These are phyloP conservation scores for Saccostrea echinata DNA, from an alignment of 1,140 invertebrate species.

Conservation along the genomic window DNA sequence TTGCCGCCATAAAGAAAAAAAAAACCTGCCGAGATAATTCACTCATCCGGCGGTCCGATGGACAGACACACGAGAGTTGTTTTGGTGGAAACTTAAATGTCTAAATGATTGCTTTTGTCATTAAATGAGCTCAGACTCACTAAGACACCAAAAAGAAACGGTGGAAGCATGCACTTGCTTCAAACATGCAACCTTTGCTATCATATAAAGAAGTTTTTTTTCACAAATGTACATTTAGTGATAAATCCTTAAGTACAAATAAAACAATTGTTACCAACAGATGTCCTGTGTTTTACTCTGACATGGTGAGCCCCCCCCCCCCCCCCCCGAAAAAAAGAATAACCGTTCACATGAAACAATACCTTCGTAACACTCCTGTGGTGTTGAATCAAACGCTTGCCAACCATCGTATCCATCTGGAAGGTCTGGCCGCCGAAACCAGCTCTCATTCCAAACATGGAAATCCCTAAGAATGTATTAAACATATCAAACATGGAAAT, in stretches of 20 bases:
- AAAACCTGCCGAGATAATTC: background rate
- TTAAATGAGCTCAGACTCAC: background rate
- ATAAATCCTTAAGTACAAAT: no score
- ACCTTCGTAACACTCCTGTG: slow-evolving; percentile 88
- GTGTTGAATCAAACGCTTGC: slow-evolving; percentile 96
- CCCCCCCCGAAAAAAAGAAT: no score
- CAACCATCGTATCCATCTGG: slow-evolving; percentile 89
- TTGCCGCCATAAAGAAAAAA: background rate
- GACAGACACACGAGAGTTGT: background rate
- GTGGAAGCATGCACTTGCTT: no score
- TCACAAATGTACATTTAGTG: no score
- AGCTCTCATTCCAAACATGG: slow-evolving; percentile 97
- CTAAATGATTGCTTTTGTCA: background rate
- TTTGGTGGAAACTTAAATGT: background rate
- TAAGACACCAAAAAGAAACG: background rate
- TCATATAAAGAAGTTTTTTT: no score
- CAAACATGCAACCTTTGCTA: no score
- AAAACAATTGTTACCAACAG: no score
- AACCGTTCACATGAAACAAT: background rate
- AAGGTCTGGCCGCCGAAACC: slow-evolving; percentile 93
- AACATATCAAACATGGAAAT: background rate
- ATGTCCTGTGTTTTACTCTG: no score
- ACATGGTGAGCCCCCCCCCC: no score
- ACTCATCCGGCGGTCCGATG: background rate
- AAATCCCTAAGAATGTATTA: slow-evolving; percentile 86